Conservation (phyloP, 1,140 invertebrate genomes). For the Penaeus vannamei region DNA sequence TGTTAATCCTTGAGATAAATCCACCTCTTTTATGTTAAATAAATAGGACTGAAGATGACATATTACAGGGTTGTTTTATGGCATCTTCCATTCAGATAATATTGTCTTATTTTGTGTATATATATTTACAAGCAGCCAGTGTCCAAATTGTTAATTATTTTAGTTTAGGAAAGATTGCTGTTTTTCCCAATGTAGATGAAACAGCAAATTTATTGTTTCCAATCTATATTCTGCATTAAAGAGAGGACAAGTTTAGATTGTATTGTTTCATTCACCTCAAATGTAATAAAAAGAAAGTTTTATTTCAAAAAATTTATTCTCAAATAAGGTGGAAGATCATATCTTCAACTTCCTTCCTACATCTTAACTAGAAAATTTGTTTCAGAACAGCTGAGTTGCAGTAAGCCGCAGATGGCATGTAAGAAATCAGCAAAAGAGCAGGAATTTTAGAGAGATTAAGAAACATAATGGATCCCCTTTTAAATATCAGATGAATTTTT, state of each 20-base stretch:
- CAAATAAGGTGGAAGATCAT: slow-evolving; percentile 44
- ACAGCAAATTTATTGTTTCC: slow-evolving; percentile 40
- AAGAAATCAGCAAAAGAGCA: slow-evolving; percentile 24
- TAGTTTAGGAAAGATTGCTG: too few species aligned
- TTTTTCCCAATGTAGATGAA: too few species aligned
- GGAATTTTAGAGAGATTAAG: neutral
- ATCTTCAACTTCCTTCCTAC: slow-evolving; percentile 38
- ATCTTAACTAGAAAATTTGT: slow-evolving; percentile 32
- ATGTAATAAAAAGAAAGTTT: slow-evolving; percentile 6
- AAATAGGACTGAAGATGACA: too few species aligned
- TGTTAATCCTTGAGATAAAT: too few species aligned
- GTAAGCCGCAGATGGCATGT: slow-evolving; percentile 32
- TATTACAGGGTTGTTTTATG: too few species aligned
- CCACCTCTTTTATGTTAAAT: too few species aligned
- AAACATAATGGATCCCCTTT: too few species aligned
- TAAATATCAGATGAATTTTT: too few species aligned
- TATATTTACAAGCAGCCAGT: too few species aligned
- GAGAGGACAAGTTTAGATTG: slow-evolving; percentile 18
- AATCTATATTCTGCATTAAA: slow-evolving; percentile 56
- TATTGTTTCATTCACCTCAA: slow-evolving; percentile 6
- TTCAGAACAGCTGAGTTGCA: slow-evolving; percentile 39
- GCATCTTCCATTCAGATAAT: too few species aligned
- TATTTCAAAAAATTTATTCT: slow-evolving; percentile 45
- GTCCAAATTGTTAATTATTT: too few species aligned
- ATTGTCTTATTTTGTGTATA: too few species aligned